Conservation (phyloP, 2,888 invertebrate genomes). For the Meteorus colon region DNA sequence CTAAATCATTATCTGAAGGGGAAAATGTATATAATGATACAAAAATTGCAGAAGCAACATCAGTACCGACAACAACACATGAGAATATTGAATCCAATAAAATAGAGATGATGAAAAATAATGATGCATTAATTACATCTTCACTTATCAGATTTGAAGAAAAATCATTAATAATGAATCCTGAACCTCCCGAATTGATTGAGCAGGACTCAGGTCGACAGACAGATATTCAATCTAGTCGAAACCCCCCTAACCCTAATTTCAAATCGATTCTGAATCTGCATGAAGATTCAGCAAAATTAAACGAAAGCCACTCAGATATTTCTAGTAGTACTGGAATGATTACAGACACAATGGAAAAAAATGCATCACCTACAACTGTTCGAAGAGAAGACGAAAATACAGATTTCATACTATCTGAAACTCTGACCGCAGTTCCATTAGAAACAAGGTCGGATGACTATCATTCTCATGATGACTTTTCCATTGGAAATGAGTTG, state of each 20-base stretch:
- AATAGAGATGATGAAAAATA: constrained; percentile 6
- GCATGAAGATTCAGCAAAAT: constrained; percentile 59
- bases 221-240: constrained; percentile 60
- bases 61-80: constrained; percentile 14
- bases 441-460: constrained; percentile 44
- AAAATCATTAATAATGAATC: constrained; percentile 68
- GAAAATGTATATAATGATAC: constrained; percentile 25
- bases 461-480: background rate
- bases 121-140: constrained; percentile 45
- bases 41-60: constrained; percentile 13
- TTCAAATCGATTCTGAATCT: constrained; percentile 68
- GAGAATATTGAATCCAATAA: constrained; percentile 36
- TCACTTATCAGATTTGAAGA: constrained; percentile 63
- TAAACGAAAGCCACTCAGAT: constrained; percentile 69
- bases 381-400: constrained; percentile 67
- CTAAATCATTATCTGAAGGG: constrained; percentile 34
- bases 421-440: background rate
- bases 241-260: constrained; percentile 69
- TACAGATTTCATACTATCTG: constrained; percentile 49
- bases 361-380: constrained; percentile 61
- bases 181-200: constrained; percentile 65
- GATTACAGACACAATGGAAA: constrained; percentile 62
- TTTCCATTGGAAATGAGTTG: constrained; percentile 76
- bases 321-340: constrained; percentile 69
- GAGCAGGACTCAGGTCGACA: constrained; percentile 49